Percentiles rank a stretch among this genome's conserved stretches.
Conservation (phyloP, 2,797 vertebrate genomes). For the Buphagus erythrorhynchus region DNA sequence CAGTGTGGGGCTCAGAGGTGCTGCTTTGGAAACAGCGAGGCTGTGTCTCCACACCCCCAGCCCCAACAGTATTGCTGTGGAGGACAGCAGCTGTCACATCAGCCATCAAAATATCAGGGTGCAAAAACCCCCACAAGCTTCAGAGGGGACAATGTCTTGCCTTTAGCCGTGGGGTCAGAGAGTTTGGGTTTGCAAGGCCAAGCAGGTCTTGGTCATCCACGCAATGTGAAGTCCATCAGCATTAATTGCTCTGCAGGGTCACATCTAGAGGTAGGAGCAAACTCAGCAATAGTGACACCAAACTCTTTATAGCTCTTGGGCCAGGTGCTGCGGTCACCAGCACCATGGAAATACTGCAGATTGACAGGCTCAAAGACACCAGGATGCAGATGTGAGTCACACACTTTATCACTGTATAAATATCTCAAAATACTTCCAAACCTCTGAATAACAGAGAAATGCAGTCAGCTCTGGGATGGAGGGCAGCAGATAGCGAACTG, state of each 20-base stretch:
- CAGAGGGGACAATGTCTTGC: background rate
- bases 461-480: background rate
- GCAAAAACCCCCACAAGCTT: background rate
- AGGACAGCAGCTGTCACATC: background rate
- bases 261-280: background rate
- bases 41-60: background rate
- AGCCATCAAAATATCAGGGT: background rate
- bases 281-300: rapidly evolving
- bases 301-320: background rate
- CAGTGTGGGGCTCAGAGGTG: background rate
- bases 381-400: background rate
- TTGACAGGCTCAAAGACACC: background rate
- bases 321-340: background rate
- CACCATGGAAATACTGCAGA: background rate
- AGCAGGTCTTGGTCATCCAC: background rate
- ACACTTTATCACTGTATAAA: background rate
- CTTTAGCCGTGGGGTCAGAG: background rate
- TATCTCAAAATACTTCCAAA: background rate
- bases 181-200: background rate
- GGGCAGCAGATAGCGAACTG: background rate
- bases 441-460: background rate
- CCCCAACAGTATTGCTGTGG: rapidly evolving
- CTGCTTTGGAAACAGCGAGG: rapidly evolving
- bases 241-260: background rate
- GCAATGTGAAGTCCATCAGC: background rate